These are phyloP conservation scores for Poeciliopsis turneri DNA, from an alignment of 2,797 vertebrate species.

Conservation along the genomic window DNA sequence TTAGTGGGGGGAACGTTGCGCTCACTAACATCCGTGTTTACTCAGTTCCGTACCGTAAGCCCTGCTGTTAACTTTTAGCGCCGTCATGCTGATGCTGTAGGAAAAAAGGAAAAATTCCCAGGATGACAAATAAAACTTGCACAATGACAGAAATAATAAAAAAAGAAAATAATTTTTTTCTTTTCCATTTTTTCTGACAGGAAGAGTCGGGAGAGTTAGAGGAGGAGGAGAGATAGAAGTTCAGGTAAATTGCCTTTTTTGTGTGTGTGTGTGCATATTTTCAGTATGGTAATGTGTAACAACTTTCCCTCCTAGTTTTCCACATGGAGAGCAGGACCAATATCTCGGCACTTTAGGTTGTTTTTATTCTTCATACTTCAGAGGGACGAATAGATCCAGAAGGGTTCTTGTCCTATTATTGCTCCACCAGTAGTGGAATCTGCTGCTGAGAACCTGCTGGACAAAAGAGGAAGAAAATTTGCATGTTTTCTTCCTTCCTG, in stretches of 20 bases:
- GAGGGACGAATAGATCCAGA: background rate
- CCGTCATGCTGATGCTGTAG: slow-evolving; percentile 13
- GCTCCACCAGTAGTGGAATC: background rate
- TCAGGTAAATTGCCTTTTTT: slow-evolving; percentile 36
- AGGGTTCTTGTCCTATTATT: background rate
- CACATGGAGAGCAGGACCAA: slow-evolving; percentile 12
- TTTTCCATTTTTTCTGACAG: slow-evolving; percentile 26
- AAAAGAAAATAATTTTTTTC: background rate
- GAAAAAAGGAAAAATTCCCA: background rate
- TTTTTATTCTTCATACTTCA: slow-evolving; percentile 21
- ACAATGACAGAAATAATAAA: background rate
- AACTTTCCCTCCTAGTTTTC: slow-evolving; percentile 27
- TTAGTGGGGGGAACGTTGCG: background rate
- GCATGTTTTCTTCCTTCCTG: background rate
- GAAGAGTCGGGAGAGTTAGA: slow-evolving; percentile 42
- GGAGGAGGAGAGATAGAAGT: slow-evolving; percentile 54
- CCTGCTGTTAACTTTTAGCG: slow-evolving; percentile 32
- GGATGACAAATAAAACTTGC: slow-evolving; percentile 11
- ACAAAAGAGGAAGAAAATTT: background rate
- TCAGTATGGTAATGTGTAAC: background rate
- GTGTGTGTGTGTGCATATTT: no score
- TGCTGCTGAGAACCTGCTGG: slow-evolving; percentile 15
- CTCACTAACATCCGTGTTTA: slow-evolving; percentile 26
- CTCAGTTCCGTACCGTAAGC: slow-evolving; percentile 14
- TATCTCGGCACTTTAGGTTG: slow-evolving; percentile 37